These are phyloP conservation scores for Manis pentadactyla DNA, from an alignment of 2,797 vertebrate genomes.

Conservation along the genomic window DNA sequence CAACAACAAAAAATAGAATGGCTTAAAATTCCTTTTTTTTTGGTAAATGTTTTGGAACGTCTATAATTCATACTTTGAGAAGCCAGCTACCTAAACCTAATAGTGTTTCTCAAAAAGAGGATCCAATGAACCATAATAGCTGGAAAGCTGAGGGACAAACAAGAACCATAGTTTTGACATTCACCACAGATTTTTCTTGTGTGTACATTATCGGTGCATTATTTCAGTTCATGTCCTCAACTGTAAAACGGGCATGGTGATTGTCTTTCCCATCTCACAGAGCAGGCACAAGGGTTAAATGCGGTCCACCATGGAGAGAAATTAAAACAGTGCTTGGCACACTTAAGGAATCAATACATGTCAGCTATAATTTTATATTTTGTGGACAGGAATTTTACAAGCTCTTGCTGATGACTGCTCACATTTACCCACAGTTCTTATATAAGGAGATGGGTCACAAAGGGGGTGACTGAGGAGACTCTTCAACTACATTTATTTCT, in stretches of 20 bases:
- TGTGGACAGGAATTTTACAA: constrained; percentile 1
- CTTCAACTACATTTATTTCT: neutral
- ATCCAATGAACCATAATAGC: constrained; percentile 15
- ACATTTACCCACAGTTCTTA: neutral
- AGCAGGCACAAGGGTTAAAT: neutral
- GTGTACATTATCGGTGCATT: neutral
- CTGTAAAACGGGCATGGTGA: neutral
- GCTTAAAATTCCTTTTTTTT: constrained; percentile 41
- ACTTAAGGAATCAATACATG: neutral
- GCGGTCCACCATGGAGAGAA: neutral
- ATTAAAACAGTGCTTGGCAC: neutral
- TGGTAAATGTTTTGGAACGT: constrained; percentile 62
- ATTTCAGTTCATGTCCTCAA: neutral
- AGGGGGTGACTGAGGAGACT: neutral
- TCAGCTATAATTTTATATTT: neutral
- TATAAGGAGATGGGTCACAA: neutral
- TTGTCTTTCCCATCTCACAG: neutral
- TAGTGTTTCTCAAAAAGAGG: constrained; percentile 51
- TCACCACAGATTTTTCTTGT: neutral
- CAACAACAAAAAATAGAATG: constrained; percentile 4
- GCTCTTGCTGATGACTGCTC: neutral
- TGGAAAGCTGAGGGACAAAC: constrained; percentile 22
- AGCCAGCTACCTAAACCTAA: constrained; percentile 60
- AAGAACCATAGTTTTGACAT: constrained; percentile 14
- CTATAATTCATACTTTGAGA: constrained; percentile 62